Evolutionary conservation across 2,113 vertebrate genomes (phyloP), one percentile per base, ranked within the genome.

Genomic region (Calyptommatus sinebrachiatus): DNA sequence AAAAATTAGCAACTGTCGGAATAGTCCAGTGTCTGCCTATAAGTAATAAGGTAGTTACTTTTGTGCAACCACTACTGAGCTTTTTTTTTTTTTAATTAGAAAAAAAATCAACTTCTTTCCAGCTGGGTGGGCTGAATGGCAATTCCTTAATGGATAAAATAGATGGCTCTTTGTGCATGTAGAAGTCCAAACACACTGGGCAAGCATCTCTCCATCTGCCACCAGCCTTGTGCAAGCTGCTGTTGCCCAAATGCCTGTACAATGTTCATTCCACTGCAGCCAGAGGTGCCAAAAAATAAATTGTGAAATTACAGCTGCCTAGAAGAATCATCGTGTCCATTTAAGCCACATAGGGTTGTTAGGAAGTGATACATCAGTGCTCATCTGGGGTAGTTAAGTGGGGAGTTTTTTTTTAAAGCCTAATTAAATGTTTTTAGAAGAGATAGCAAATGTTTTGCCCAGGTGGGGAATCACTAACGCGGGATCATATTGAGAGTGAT

Each of bases 171-270:
- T 88, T 91, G 91, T 89, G 93, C 73, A 0, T 90, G 92, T 91
- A 90, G 93, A 93, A 92, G 93, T 89, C 88, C 92, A 93, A 91
- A 88, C 92, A 89, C 87, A 93, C 89, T 90, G 91, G 93, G 94
- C 94, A 95, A 94, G 94, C 94, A 95, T 94, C 89, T 90, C 89
- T 92, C 95, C 95, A 96, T 96, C 95, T 96, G 94, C 94, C 79
- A 7, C 91, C 92, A 94, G 92, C 89, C 91, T 91, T 93, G 91
- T 92, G 85, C 94, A 95, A 95, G 93, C 94, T 95, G 95, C 89
- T 91, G 90, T 85, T 89, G 90, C 91, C 93, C 93, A 92, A 92
- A 93, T 93, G 91, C 90, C 92, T 92, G 91, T 5, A 18, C 31
- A 80, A 85, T 84, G 71, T 88, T 92, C 89, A 91, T 90, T 92